Evolutionary conservation across 1,140 invertebrate species (phyloP), one percentile per base, ranked within the genome.

Genomic region (Galleria mellonella): DNA sequence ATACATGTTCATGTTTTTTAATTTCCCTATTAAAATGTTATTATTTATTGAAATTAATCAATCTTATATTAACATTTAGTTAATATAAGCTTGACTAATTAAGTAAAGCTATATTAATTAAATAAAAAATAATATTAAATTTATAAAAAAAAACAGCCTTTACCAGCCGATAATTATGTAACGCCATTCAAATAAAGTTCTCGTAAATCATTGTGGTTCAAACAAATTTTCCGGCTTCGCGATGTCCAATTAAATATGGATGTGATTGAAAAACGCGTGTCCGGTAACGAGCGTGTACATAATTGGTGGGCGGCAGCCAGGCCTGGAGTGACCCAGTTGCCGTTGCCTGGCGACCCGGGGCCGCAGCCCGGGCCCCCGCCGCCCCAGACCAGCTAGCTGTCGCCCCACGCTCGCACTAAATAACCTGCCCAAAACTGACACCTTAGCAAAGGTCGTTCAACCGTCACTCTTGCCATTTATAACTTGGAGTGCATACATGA

Each of bases 191-290:
- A 78, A 78, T 75, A 76, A 67, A 76, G 56, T 70, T 68, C 60
- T 61, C 57, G 61, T 73, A 72, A 76, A 81, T 74, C 67, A 72
- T 67, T 63, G 63, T 62, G 62, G 63, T 74, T 64, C 64, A 70
- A 68, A 82, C 68, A 84, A 72, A 79, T 82, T 82, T 81, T 69
- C 55, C 69, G 67, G 75, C 69, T 70, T 68, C 63, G 72, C 71
- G 77, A 76, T 77, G 74, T 72, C 78, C 81, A 84, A 84, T 84
- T 84, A 84, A 84, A 83, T 84, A 84, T 84, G 78, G 78, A 84
- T 84, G 78, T 83, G 81, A 84, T 84, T 84, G 78, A 84, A 84
- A 84, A 84, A 84, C 81, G 81, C 81, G 81, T 84, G 81, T 84
- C 81, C 81, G 74, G 76, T 84, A 84, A 84, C 81, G 78, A 84